Conservation (phyloP, 2,113 vertebrate species). For the Nettapus auritus region DNA sequence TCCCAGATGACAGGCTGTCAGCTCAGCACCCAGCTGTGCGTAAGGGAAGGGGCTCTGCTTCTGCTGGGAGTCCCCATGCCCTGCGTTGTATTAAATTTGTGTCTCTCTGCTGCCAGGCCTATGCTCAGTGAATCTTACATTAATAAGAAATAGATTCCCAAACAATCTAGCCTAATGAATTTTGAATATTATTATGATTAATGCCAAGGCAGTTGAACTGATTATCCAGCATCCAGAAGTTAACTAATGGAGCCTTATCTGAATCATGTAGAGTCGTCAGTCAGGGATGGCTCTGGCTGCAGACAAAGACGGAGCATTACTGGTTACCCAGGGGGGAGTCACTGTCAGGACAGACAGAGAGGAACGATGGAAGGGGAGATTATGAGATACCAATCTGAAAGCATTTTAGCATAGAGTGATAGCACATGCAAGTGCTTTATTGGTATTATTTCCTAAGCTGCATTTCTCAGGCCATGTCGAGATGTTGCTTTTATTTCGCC, state of each 20-base stretch:
- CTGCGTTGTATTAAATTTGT: neutral
- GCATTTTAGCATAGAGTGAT: neutral
- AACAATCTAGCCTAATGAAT: slow-evolving; percentile 77
- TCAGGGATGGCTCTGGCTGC: neutral
- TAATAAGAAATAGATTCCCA: slow-evolving; percentile 80
- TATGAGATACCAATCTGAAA: slow-evolving; percentile 11
- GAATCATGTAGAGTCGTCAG: neutral
- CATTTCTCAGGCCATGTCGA: slow-evolving; percentile 25
- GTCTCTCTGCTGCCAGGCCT: neutral
- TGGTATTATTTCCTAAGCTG: neutral
- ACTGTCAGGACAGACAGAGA: neutral
- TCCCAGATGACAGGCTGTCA: neutral
- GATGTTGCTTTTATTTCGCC: neutral
- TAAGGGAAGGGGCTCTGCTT: neutral
- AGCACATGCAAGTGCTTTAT: slow-evolving; percentile 14
- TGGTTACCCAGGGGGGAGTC: neutral
- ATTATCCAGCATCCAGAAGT: slow-evolving; percentile 36
- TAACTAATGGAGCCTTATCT: slow-evolving; percentile 44
- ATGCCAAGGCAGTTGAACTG: slow-evolving; percentile 27
- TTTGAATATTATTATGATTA: slow-evolving; percentile 76
- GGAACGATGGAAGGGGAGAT: neutral
- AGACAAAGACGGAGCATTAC: neutral
- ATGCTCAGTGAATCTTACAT: slow-evolving; percentile 60
- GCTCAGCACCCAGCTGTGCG: rapidly evolving
- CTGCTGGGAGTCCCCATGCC: neutral